Conservation (phyloP, 2,888 invertebrate species). For the Tipula lateralis region DNA sequence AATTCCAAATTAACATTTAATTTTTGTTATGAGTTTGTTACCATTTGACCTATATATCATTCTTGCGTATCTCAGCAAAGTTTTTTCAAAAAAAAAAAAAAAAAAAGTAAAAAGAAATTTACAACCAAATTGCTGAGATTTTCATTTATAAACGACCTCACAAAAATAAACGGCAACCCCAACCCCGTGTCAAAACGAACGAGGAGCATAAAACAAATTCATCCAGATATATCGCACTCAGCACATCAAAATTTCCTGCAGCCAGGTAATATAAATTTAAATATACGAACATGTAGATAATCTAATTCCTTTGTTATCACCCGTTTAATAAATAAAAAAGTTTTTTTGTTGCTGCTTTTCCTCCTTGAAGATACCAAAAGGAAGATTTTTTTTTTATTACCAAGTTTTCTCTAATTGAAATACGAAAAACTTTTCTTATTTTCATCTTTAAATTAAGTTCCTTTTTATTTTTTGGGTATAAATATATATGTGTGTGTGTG, state of each 20-base stretch:
- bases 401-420: conserved; percentile 12
- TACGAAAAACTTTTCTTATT: conserved; percentile 11
- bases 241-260: background rate
- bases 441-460: conserved; percentile 19
- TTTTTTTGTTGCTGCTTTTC: background rate
- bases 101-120: too few relatives aligned
- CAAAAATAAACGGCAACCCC: background rate
- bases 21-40: too few relatives aligned
- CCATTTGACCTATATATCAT: too few relatives aligned
- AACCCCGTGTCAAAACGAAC: background rate
- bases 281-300: conserved; percentile 11
- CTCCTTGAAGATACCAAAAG: background rate
- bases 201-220: background rate
- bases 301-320: conserved; percentile 24
- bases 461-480: background rate
- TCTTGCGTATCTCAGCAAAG: too few relatives aligned
- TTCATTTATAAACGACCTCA: background rate
- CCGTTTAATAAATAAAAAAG: conserved; percentile 6
- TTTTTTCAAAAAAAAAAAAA: too few relatives aligned
- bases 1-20: too few relatives aligned
- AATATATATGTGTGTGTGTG: background rate
- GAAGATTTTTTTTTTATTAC: conserved; percentile 5
- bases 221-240: background rate
- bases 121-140: background rate
- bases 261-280: conserved; percentile 9